Base-by-base conservation (phyloP, 2,797 vertebrate genomes). In the Epinephelus coioides region DNA sequence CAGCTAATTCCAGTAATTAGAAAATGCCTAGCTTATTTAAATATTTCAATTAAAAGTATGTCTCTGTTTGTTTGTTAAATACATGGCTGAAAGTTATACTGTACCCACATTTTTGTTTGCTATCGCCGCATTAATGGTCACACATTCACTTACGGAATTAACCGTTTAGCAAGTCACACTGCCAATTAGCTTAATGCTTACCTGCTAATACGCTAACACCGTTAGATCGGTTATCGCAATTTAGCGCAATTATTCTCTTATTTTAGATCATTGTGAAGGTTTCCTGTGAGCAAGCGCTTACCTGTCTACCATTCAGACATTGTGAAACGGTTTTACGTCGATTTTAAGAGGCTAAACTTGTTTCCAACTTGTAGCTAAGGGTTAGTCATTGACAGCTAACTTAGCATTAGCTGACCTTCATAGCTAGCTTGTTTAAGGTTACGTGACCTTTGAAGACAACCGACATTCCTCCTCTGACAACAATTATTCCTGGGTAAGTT, bases 301-400 rank as follows among this genome's bases (percentile, higher is more conserved):
- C 43, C 2, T 18, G 23, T 30, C 43, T 0, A 47, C 2, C 7
- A 21, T 7, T 7, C 2, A 23, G 0, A 51, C 4, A 1, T 13
- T 5, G 10, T 60, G 1, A 15, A 14, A 19, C 1, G 1, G 27
- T 4, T 50, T 49, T 21, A 44, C 18, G 9, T 7, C n/a, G 2
- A 57, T 2, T 0, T 12, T 23, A 2, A 0, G 66, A 34, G 17
- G 47, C 18, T 19, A 7, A 18, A 8, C 1, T 15, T 18, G 18
- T 6, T 18, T 5, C 23, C 51, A 25, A 69, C n/a, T 8, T 54
- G 4, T 34, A 49, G 56, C 65, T 62, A 17, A 25, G 3, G 7
- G 5, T 23, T 27, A 19, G 11, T 19, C 6, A 10, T 17, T 49
- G 27, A 1, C 38, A 65, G 50, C 63, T 62, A 55, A 51, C 0